Evolutionary conservation across 2,113 vertebrate genomes (phyloP).

Genomic region (Saguinus imperator): DNA sequence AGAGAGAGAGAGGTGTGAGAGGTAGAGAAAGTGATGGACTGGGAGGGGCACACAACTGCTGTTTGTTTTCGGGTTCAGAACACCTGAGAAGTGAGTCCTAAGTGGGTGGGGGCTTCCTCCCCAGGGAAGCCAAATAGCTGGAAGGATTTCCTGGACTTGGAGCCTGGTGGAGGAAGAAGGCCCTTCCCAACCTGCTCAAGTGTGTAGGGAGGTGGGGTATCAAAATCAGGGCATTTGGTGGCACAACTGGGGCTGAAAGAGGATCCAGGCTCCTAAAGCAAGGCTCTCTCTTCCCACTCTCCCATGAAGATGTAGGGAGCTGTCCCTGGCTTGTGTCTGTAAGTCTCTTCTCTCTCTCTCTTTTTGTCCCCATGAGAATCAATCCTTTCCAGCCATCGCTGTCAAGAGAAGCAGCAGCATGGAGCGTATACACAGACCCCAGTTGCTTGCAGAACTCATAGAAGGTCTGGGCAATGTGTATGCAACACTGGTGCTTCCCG

Average conservation of each 20-base stretch:
- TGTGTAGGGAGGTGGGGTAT: background rate
- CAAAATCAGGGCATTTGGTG: background rate
- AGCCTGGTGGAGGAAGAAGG: too few relatives aligned
- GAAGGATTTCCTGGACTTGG: too few relatives aligned
- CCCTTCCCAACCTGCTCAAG: background rate
- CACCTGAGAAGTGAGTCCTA: too few relatives aligned
- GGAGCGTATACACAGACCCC: background rate
- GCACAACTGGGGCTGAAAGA: background rate
- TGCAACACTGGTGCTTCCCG: background rate
- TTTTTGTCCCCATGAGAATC: background rate
- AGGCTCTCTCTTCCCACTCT: background rate
- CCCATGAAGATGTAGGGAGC: background rate
- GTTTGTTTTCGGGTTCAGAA: background rate
- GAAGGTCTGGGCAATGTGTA: accelerated
- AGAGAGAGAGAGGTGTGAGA: too few relatives aligned
- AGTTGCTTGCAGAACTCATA: background rate
- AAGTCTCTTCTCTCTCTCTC: background rate
- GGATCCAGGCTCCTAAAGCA: background rate
- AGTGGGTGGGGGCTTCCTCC: background rate
- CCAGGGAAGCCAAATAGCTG: background rate
- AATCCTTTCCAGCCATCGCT: background rate
- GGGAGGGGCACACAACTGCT: background rate
- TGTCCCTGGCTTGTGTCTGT: background rate
- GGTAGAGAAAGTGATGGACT: accelerated
- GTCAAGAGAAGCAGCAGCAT: background rate